phyloP scores from a whole-genome alignment of 2,113 vertebrate genomes.

The Sciurus niger region DNA sequence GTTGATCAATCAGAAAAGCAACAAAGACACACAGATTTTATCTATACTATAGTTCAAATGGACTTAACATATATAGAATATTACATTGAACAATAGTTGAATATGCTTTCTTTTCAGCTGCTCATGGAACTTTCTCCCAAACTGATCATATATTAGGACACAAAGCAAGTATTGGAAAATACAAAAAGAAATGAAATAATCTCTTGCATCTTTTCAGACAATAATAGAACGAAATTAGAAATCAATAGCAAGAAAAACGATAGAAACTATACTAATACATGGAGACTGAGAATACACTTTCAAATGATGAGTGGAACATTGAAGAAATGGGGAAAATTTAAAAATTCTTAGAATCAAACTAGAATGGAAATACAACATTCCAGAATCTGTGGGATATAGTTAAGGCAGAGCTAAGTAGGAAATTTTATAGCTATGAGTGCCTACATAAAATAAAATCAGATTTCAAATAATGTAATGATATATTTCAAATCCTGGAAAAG shows the following conservation, averaged over 20 bases:
- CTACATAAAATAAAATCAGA: background rate
- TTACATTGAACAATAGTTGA: background rate
- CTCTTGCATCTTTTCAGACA: background rate
- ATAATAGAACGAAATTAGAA: background rate
- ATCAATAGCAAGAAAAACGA: background rate
- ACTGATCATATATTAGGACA: background rate
- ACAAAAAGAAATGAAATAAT: background rate
- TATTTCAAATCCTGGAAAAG: background rate
- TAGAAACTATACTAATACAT: background rate
- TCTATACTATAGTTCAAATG: background rate
- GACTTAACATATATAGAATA: background rate
- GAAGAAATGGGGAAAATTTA: background rate
- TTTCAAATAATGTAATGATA: background rate
- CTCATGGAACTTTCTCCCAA: too few species aligned
- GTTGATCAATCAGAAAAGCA: background rate
- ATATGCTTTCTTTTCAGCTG: background rate
- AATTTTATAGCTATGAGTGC: background rate
- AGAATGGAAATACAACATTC: background rate
- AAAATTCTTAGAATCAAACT: background rate
- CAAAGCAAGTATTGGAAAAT: background rate
- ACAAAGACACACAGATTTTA: background rate
- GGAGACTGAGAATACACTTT: background rate
- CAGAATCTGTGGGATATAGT: background rate
- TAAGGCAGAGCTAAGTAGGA: too few species aligned
- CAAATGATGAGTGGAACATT: background rate